These are phyloP conservation scores for Meteorus colon DNA, from an alignment of 2,888 invertebrate genomes.

Conservation along the genomic window DNA sequence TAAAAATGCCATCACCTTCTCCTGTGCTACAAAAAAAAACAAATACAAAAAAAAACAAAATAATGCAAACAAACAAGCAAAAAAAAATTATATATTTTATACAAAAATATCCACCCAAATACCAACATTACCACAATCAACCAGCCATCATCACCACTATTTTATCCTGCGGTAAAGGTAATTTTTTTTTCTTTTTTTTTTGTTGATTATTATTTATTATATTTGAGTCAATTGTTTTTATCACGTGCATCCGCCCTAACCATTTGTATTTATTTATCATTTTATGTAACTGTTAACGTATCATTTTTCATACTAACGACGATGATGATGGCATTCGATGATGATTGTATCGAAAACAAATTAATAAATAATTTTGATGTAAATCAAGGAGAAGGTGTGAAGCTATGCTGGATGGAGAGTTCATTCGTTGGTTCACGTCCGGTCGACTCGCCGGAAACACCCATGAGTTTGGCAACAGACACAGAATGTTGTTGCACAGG, in stretches of 20 bases:
- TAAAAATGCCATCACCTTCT: slow-evolving; percentile 63
- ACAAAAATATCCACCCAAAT: slow-evolving; percentile 47
- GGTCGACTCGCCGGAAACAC: slow-evolving; percentile 89
- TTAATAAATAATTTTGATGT: slow-evolving; percentile 21
- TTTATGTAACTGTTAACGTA: background rate
- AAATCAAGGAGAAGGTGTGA: slow-evolving; percentile 77
- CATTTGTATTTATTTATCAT: slow-evolving; percentile 16
- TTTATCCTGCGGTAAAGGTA: slow-evolving; percentile 70
- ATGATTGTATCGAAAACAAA: background rate
- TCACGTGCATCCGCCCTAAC: slow-evolving; percentile 11
- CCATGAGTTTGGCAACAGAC: slow-evolving; percentile 75
- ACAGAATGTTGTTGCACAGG: slow-evolving; percentile 67
- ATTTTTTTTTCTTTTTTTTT: slow-evolving; percentile 59
- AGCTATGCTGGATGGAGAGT: slow-evolving; percentile 92
- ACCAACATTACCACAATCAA: slow-evolving; percentile 59
- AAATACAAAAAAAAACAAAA: slow-evolving; percentile 17
- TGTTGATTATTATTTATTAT: slow-evolving; percentile 26
- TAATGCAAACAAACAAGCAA: slow-evolving; percentile 52
- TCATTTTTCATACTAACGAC: slow-evolving; percentile 23
- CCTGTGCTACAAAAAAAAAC: slow-evolving; percentile 49
- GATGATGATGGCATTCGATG: slow-evolving; percentile 15
- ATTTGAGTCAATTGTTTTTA: background rate
- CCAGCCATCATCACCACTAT: slow-evolving; percentile 67
- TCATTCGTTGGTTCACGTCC: slow-evolving; percentile 92
- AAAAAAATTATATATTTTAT: slow-evolving; percentile 42